These are phyloP conservation scores for Drosophila orosa DNA, from an alignment of 1,140 invertebrate species.

Conservation along the genomic window DNA sequence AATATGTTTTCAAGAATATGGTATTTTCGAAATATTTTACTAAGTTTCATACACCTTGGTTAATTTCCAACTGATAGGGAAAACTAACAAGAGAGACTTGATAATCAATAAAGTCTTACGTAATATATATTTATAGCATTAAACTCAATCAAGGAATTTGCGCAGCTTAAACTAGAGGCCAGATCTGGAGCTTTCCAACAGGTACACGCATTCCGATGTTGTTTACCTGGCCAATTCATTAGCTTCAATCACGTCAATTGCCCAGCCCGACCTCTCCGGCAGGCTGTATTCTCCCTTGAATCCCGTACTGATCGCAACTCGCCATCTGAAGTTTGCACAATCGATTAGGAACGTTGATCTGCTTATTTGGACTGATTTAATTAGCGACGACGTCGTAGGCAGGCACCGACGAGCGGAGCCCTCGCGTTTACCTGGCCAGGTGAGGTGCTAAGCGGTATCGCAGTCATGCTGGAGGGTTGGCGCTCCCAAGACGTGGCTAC, in stretches of 20 bases:
- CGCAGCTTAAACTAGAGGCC: neutral
- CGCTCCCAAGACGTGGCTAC: constrained; percentile 54
- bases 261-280: neutral
- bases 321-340: constrained; percentile 39
- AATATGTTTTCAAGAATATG: neutral
- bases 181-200: constrained; percentile 8
- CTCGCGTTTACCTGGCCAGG: constrained; percentile 43
- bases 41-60: neutral
- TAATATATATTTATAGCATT: neutral
- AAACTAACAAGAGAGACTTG: neutral
- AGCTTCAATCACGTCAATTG: constrained; percentile 37
- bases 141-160: neutral
- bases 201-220: constrained; percentile 6
- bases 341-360: constrained; percentile 48
- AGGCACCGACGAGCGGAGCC: constrained; percentile 49
- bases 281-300: neutral
- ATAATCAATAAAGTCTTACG: neutral
- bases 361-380: constrained; percentile 66
- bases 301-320: constrained; percentile 24
- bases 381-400: constrained; percentile 76
- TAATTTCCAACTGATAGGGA: neutral
- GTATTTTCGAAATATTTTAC: neutral
- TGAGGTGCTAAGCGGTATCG: constrained; percentile 59
- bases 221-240: constrained; percentile 41
- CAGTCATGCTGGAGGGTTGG: constrained; percentile 69